These are phyloP conservation scores for Graphium colonna DNA, from an alignment of 2,888 invertebrate genomes.

Conservation along the genomic window DNA sequence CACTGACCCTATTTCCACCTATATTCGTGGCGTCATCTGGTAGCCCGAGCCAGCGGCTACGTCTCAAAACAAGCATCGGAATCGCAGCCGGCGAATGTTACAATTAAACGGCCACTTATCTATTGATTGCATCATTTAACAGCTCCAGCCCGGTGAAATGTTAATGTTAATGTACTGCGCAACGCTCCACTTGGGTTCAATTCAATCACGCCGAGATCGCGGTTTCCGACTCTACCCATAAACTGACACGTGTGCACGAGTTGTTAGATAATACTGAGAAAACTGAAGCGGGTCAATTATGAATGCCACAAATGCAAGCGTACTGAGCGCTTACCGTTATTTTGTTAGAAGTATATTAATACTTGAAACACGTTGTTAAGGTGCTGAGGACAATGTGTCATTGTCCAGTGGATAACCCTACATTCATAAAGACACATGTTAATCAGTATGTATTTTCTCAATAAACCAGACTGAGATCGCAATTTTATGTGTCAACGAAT, in stretches of 20 bases:
- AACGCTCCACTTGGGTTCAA: conserved; percentile 5
- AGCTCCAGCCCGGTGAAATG: conserved; percentile 27
- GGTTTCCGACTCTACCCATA: conserved; percentile 6
- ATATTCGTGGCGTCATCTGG: conserved; percentile 71
- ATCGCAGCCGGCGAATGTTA: conserved; percentile 38
- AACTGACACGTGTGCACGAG: neutral
- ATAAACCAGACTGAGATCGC: no score
- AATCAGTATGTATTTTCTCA: no score
- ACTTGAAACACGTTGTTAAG: no score
- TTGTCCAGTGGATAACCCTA: no score
- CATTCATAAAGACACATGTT: no score
- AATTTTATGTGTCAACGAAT: no score
- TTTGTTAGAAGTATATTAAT: no score
- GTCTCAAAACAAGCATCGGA: conserved; percentile 46
- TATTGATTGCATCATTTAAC: conserved; percentile 46
- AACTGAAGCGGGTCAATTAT: neutral
- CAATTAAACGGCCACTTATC: conserved; percentile 46
- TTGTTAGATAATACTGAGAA: neutral
- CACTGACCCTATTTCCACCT: conserved; percentile 71
- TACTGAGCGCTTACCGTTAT: no score
- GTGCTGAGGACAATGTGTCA: no score
- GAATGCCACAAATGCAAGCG: neutral
- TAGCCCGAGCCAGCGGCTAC: conserved; percentile 66
- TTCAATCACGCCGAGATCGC: conserved; percentile 5
- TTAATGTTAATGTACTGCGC: conserved; percentile 17